Evolutionary conservation across 2,797 vertebrate genomes (phyloP).

Genomic region (Stomatorhinus walkeri): DNA sequence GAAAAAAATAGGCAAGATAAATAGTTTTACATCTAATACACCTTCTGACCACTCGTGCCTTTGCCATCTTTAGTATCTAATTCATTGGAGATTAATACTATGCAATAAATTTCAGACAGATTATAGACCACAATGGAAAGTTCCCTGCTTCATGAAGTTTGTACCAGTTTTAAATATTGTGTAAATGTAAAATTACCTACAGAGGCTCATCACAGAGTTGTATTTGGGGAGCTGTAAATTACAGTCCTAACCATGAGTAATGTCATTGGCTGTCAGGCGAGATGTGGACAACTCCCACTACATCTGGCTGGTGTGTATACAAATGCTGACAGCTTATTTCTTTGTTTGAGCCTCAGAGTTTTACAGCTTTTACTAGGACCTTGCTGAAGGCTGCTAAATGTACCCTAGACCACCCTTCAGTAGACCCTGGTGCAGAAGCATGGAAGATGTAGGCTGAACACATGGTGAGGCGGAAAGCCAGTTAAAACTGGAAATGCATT

Average conservation of each 20-base stretch:
- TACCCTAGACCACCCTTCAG: background rate
- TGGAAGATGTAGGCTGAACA: background rate
- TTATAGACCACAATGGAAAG: background rate
- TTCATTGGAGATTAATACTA: background rate
- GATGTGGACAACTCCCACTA: background rate
- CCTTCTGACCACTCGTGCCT: constrained; percentile 8
- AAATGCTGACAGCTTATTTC: background rate
- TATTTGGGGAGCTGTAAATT: background rate
- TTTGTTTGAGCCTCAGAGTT: background rate
- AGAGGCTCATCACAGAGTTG: background rate
- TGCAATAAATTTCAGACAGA: background rate
- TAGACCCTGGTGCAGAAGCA: background rate
- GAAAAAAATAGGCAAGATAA: background rate
- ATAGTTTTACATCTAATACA: background rate
- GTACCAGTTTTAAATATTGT: background rate
- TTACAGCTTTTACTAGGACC: background rate
- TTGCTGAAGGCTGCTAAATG: background rate
- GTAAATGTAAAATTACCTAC: background rate
- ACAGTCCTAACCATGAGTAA: background rate
- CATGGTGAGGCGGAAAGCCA: background rate
- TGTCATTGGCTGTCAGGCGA: background rate
- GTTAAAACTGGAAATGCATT: background rate
- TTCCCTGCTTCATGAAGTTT: background rate
- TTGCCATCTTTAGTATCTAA: background rate
- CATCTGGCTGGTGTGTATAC: background rate